Conservation (phyloP, 2,113 vertebrate genomes). For the Triplophysa tibetana region DNA sequence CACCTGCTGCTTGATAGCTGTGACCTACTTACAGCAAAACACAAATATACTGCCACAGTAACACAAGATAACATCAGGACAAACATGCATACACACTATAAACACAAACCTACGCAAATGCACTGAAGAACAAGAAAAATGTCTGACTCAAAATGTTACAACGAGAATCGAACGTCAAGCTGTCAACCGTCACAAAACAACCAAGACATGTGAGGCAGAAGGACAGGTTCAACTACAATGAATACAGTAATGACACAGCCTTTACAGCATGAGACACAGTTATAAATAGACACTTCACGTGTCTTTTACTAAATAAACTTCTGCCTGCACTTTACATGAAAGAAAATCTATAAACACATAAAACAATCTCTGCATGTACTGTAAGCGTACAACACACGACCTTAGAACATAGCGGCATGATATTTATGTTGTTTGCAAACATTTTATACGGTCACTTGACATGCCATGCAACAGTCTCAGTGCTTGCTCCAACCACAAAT, state of each 20-base stretch:
- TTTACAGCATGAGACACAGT: background rate
- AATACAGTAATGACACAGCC: background rate
- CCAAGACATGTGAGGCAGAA: background rate
- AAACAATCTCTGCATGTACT: background rate
- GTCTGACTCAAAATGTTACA: too few species aligned
- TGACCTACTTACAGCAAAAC: constrained; percentile 38
- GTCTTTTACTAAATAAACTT: background rate
- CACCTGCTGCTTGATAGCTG: constrained; percentile 20
- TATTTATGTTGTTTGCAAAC: background rate
- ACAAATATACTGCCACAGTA: background rate
- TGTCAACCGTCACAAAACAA: background rate
- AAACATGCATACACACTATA: background rate
- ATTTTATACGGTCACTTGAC: background rate
- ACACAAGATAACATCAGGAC: constrained; percentile 12
- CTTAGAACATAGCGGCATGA: background rate
- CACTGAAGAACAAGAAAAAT: too few species aligned
- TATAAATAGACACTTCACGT: background rate
- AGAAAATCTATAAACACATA: background rate
- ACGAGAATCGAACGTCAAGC: background rate
- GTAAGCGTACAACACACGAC: too few species aligned
- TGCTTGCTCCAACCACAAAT: constrained; percentile 12
- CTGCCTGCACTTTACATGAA: background rate
- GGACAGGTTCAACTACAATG: background rate
- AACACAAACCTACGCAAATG: too few species aligned
- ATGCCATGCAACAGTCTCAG: background rate